Conservation (phyloP, 2,888 invertebrate species). For the Netelia virgata region DNA sequence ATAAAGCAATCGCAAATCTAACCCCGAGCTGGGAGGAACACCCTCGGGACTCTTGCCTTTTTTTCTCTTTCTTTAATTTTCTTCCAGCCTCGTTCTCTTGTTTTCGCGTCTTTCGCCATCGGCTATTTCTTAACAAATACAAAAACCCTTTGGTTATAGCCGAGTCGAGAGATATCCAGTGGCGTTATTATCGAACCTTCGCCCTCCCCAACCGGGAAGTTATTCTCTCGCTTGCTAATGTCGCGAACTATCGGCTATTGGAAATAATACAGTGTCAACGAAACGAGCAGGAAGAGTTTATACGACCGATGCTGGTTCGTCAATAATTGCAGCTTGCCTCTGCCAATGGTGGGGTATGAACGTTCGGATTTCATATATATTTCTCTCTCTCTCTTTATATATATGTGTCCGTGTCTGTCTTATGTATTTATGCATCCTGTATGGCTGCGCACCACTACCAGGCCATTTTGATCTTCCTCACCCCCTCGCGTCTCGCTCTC, state of each 20-base stretch:
- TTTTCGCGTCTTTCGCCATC: conserved; percentile 15
- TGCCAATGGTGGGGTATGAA: background rate
- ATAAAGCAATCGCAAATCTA: conserved; percentile 81
- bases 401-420: no score
- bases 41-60: conserved; percentile 52
- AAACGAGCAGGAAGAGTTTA: conserved; percentile 59
- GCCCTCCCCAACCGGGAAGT: conserved; percentile 9
- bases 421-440: no score
- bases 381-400: background rate
- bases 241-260: conserved; percentile 61
- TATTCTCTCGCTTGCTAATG: conserved; percentile 41
- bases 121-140: conserved; percentile 15
- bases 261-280: conserved; percentile 66
- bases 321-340: conserved; percentile 64
- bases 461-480: conserved; percentile 18
- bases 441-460: background rate
- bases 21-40: conserved; percentile 61
- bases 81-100: conserved; percentile 10
- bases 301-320: conserved; percentile 54
- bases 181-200: conserved; percentile 43
- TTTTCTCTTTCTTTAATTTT: conserved; percentile 36
- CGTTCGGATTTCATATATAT: background rate
- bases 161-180: background rate
- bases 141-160: background rate
- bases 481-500: conserved; percentile 38